A percentile compares a stretch with the other conserved stretches of the same genome.
phyloP scores from a whole-genome alignment of 2,797 vertebrate species.

The Aeoliscus strigatus region DNA sequence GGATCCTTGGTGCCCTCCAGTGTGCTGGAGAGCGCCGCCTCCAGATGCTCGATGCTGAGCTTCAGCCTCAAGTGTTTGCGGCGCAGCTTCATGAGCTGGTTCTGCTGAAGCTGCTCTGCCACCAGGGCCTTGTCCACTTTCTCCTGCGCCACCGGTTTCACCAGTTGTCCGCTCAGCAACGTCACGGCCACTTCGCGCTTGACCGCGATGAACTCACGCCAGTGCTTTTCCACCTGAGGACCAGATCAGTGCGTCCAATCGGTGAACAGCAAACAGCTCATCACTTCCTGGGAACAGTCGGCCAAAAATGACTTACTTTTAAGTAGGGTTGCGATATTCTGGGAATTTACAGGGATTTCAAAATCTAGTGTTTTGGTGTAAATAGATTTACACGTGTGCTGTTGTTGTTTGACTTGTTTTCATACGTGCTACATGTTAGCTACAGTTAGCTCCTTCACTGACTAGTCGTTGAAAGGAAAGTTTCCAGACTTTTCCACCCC shows the following conservation, averaged over 20 bases:
- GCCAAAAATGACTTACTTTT: no score
- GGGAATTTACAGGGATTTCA: no score
- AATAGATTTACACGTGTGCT: no score
- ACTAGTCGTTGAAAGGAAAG: no score
- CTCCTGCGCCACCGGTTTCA: slow-evolving; percentile 51
- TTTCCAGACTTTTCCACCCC: no score
- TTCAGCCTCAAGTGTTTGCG: slow-evolving; percentile 73
- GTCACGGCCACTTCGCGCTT: slow-evolving; percentile 63
- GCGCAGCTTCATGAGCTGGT: slow-evolving; percentile 41
- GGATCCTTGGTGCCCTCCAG: slow-evolving; percentile 51
- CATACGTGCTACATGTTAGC: no score
- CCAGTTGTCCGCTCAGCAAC: slow-evolving; percentile 52
- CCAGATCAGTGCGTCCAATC: no score
- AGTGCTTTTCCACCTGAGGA: slow-evolving; percentile 61
- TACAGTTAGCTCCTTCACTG: no score
- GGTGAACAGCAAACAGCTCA: not conserved
- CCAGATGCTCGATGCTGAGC: slow-evolving; percentile 53
- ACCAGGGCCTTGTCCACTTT: slow-evolving; percentile 60
- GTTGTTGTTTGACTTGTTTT: no score
- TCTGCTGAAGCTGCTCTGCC: slow-evolving; percentile 37
- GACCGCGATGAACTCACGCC: slow-evolving; percentile 59
- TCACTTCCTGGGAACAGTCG: no score
- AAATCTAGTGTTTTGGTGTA: no score
- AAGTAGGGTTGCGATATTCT: no score
- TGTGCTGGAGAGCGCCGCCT: slow-evolving; percentile 50